phyloP scores from a whole-genome alignment of 2,797 vertebrate species.

The Novumbra hubbsi region DNA sequence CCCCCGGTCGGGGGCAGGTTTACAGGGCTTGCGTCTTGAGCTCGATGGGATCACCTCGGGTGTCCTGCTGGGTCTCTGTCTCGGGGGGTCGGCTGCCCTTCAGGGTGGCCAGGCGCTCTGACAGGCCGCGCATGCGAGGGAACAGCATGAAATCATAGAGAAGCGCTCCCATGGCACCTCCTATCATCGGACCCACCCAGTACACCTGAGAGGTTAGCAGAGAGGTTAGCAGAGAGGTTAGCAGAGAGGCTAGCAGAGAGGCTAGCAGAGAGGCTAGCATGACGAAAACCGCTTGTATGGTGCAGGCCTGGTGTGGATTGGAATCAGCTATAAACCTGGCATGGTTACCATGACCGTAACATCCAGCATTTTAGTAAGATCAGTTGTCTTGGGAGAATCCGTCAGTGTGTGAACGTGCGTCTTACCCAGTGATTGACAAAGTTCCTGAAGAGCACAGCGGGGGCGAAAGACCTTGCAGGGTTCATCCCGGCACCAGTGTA shows the following conservation, averaged over 20 bases:
- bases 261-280: not conserved
- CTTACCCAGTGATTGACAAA: slow-evolving; percentile 95
- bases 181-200: slow-evolving; percentile 93
- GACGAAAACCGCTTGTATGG: not conserved
- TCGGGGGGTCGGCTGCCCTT: slow-evolving; percentile 81
- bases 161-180: slow-evolving; percentile 83
- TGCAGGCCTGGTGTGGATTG: not conserved
- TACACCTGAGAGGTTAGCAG: slow-evolving; percentile 88
- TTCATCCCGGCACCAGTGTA: slow-evolving; percentile 94
- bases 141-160: slow-evolving; percentile 92
- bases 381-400: not conserved
- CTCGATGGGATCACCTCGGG: slow-evolving; percentile 85
- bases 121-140: slow-evolving; percentile 85
- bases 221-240: not conserved
- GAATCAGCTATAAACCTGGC: not conserved
- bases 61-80: slow-evolving; percentile 77
- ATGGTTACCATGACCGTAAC: not conserved
- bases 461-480: slow-evolving; percentile 91
- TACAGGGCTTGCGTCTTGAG: slow-evolving; percentile 90
- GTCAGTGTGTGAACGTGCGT: not conserved
- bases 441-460: slow-evolving; percentile 89
- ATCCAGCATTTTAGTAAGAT: not conserved
- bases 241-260: not conserved
- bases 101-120: slow-evolving; percentile 89
- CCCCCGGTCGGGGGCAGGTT: slow-evolving; percentile 50